These are phyloP conservation scores for Eciton burchellii DNA, from an alignment of 1,140 invertebrate genomes.

Conservation along the genomic window DNA sequence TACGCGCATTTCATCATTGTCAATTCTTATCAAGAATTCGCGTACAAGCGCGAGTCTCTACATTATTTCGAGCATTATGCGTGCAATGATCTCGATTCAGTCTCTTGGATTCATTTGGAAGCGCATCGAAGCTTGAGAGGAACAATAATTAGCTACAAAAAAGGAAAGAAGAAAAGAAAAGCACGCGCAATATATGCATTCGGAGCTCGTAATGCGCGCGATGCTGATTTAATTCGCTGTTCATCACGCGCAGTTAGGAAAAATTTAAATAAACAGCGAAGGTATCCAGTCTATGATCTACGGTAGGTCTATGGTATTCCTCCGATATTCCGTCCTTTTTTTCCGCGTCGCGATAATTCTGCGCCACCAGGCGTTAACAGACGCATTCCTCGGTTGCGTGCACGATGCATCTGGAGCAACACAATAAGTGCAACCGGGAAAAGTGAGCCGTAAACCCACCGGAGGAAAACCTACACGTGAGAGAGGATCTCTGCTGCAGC, in stretches of 20 bases:
- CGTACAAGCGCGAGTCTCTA: not conserved
- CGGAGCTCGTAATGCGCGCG: too few relatives aligned
- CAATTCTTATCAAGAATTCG: not conserved
- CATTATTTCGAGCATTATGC: not conserved
- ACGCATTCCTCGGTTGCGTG: slow-evolving; percentile 52
- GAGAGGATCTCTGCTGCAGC: slow-evolving; percentile 32
- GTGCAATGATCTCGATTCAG: not conserved
- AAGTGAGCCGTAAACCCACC: slow-evolving; percentile 43
- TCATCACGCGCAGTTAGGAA: too few relatives aligned
- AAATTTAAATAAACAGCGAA: not conserved
- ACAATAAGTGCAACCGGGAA: slow-evolving; percentile 52
- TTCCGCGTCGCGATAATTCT: slow-evolving; percentile 20
- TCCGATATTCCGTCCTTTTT: slow-evolving; percentile 19
- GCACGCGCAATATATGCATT: too few relatives aligned
- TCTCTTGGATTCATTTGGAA: not conserved
- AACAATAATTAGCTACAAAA: too few relatives aligned
- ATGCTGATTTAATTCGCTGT: too few relatives aligned
- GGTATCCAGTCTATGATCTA: too few relatives aligned
- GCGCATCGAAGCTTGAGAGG: too few relatives aligned
- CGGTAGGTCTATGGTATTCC: too few relatives aligned
- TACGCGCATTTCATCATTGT: slow-evolving; percentile 16
- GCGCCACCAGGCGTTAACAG: slow-evolving; percentile 25
- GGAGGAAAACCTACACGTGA: slow-evolving; percentile 33
- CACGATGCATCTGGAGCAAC: slow-evolving; percentile 51
- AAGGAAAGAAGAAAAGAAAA: too few relatives aligned